Evolutionary conservation across 92 coral and sea anemone genomes (phyloP).

Genomic region (Heliopora coerulea): DNA sequence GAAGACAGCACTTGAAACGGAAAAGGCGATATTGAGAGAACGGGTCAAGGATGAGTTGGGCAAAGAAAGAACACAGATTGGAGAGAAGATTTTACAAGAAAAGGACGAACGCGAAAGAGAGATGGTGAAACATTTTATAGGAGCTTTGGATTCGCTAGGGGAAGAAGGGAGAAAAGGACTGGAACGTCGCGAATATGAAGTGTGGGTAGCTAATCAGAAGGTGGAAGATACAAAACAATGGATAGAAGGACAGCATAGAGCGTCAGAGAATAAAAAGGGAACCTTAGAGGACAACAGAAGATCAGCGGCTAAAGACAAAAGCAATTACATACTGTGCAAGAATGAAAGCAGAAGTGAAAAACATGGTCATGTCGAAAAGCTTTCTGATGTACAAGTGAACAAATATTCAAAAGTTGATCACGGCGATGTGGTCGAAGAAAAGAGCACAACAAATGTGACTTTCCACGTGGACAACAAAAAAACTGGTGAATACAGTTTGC

Average conservation of each 20-base stretch:
- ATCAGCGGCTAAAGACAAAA: background rate
- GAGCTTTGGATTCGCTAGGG: background rate
- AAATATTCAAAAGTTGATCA: background rate
- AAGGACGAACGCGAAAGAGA: background rate
- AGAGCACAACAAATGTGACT: slow-evolving; percentile 47
- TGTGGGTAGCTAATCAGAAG: slow-evolving; percentile 6
- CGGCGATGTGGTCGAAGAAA: slow-evolving; percentile 45
- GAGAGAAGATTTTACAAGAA: slow-evolving; percentile 3
- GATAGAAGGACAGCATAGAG: slow-evolving; percentile 17
- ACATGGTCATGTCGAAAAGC: background rate
- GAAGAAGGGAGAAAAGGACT: background rate
- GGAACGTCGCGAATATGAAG: slow-evolving; percentile 2
- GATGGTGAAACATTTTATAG: background rate
- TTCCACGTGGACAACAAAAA: background rate
- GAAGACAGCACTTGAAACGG: slow-evolving; percentile 25
- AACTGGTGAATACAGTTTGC: slow-evolving; percentile 10
- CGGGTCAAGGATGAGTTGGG: slow-evolving; percentile 41
- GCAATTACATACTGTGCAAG: background rate
- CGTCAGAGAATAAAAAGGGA: background rate
- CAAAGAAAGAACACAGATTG: slow-evolving; percentile 1
- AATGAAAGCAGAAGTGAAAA: background rate
- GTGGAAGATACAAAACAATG: slow-evolving; percentile 30
- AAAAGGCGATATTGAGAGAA: slow-evolving; percentile 42
- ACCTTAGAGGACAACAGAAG: background rate
- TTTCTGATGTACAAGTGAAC: background rate